phyloP scores from a whole-genome alignment of 2,113 vertebrate genomes.

The Aphyosemion australe region DNA sequence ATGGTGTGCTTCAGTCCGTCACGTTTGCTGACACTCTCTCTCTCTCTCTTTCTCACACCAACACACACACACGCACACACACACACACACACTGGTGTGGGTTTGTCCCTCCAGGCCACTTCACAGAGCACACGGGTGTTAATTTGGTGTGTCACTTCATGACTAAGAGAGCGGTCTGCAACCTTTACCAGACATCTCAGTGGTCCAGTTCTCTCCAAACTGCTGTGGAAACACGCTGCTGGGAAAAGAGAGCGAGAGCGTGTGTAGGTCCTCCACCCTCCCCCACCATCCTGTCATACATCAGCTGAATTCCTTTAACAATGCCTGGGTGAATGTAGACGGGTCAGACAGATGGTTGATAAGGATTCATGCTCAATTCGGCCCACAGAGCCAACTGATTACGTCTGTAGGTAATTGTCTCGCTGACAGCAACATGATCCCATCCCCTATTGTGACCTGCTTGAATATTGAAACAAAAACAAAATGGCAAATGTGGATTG shows the following conservation, averaged over 20 bases:
- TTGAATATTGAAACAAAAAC: conserved; percentile 67
- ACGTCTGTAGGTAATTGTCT: conserved; percentile 61
- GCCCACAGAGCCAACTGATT: conserved; percentile 60
- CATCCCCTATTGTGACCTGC: conserved; percentile 58
- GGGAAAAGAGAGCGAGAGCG: conserved; percentile 30
- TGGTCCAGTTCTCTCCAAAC: conserved; percentile 9
- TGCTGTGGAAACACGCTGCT: conserved; percentile 21
- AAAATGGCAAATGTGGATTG: conserved; percentile 52
- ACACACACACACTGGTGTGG: background rate
- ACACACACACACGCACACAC: no score
- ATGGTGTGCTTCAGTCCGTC: no score
- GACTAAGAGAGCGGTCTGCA: conserved; percentile 39
- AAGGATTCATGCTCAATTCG: conserved; percentile 60
- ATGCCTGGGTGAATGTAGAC: conserved; percentile 15
- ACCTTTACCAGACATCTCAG: conserved; percentile 37
- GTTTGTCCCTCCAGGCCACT: conserved; percentile 40
- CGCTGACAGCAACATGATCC: conserved; percentile 51
- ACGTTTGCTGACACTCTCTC: no score
- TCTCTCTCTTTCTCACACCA: no score
- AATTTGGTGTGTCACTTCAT: conserved; percentile 47
- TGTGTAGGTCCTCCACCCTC: conserved; percentile 15
- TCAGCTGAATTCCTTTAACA: background rate
- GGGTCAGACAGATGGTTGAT: conserved; percentile 68
- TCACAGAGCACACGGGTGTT: conserved; percentile 50
- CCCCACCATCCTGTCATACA: background rate